Evolutionary conservation across 2,113 vertebrate genomes (phyloP).

Genomic region (Eublepharis macularius): DNA sequence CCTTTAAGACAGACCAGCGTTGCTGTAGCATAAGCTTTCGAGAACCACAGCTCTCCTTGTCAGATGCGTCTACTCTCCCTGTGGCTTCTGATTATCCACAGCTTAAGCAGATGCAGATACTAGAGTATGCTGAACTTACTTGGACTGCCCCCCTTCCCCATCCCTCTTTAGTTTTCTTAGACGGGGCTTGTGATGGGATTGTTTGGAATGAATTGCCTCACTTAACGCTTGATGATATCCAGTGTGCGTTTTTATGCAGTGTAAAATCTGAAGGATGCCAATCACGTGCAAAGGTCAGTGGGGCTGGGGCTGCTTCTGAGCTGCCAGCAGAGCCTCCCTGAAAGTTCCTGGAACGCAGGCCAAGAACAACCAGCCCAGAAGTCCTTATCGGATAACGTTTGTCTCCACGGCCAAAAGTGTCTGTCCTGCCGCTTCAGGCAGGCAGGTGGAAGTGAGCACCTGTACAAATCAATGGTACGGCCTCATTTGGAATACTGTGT

Average conservation of each 20-base stretch:
- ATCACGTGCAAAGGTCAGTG: slow-evolving; percentile 10
- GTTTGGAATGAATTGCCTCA: slow-evolving; percentile 39
- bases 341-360: neutral
- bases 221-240: slow-evolving; percentile 44
- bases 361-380: slow-evolving; percentile 17
- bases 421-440: neutral
- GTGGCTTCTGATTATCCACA: too few relatives aligned
- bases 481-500: too few relatives aligned
- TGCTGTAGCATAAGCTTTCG: too few relatives aligned
- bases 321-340: neutral
- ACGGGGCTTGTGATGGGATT: slow-evolving; percentile 5
- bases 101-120: too few relatives aligned
- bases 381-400: neutral
- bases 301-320: neutral
- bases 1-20: too few relatives aligned
- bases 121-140: neutral
- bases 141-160: slow-evolving; percentile 37
- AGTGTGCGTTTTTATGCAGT: slow-evolving; percentile 19
- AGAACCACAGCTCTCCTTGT: too few relatives aligned
- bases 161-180: slow-evolving; percentile 28
- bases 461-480: too few relatives aligned
- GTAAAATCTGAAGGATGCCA: neutral
- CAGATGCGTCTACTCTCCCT: too few relatives aligned
- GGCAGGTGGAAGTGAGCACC: neutral
- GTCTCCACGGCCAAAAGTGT: neutral